Base-by-base conservation (phyloP, 2,888 invertebrate species). In the Spisula solida region DNA sequence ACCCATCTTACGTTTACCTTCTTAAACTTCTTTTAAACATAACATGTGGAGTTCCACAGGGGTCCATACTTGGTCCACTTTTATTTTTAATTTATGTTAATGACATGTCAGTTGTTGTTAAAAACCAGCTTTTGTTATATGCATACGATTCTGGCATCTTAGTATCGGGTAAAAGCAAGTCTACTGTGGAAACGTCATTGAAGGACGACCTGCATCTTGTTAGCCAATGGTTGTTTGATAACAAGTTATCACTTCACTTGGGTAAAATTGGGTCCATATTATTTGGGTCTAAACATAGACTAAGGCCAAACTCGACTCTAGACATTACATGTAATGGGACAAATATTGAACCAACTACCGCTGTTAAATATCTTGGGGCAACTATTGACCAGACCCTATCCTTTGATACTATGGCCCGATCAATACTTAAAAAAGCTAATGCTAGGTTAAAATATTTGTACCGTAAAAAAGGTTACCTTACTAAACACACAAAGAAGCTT, bases 391-490 rank as follows among this genome's bases (percentile, higher is more conserved):
- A 70, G 12, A 16, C 10, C 16, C 14, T 83, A 18, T 48, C 70
- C 25, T 82, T 20, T 66, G 41, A n/a, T 20, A 5, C 78, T 0
- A 85, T 88, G 55, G 51, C 82, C 25, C 8, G 34, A 18, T 82
- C 60, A 25, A 41, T 85, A 48, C 20, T 86, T 20, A 47, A 47
- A 20, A 89, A 87, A 34, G 86, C 75, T 18, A 84, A 84, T 86
- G 41, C 78, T 1, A 87, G 85, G 55, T 70, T 89, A n/a, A 89
- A 83, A 12, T 66, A 48, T 79, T 41, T 82, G 0, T 51, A 85
- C 41, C 31, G 82, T 6, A 82, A 60, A 31, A 29, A 41, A 14
- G 12, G 47, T 10, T 81, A n/a, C 41, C 60, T 83, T 8, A 81
- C 79, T 0, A 6, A 31, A 18, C 66, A 81, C 34, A 51, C 86